A percentile compares a stretch with the other conserved stretches of the same genome.
These are phyloP conservation scores for Ginglymostoma cirratum DNA, from an alignment of 2,113 vertebrate genomes.

Conservation along the genomic window DNA sequence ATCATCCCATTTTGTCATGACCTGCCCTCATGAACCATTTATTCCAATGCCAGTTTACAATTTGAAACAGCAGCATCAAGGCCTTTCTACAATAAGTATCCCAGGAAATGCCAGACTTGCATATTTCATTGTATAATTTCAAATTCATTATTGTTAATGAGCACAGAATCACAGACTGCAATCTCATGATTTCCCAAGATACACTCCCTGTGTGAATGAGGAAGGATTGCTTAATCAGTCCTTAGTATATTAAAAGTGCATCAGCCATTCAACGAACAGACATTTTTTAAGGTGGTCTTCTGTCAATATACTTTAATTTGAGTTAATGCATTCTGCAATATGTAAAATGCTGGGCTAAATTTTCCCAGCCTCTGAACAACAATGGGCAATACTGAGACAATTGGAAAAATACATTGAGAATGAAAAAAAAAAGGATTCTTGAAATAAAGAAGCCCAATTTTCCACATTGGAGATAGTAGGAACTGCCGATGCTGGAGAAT, in stretches of 20 bases:
- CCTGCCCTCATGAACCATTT: background rate
- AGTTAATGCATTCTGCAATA: background rate
- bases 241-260: background rate
- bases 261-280: background rate
- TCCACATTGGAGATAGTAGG: too few relatives aligned
- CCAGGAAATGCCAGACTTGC: background rate
- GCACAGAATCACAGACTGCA: background rate
- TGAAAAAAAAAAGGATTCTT: too few relatives aligned
- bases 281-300: background rate
- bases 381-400: too few relatives aligned
- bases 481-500: too few relatives aligned
- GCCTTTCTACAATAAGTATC: background rate
- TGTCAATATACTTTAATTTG: background rate
- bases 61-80: background rate
- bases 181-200: background rate
- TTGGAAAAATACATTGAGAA: too few relatives aligned
- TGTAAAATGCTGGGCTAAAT: background rate
- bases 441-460: too few relatives aligned
- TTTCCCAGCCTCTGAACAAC: too few relatives aligned
- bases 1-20: background rate
- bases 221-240: background rate
- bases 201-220: background rate
- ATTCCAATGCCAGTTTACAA: background rate
- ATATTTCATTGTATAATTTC: background rate
- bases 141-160: background rate